Evolutionary conservation across 2,113 vertebrate genomes (phyloP), one percentile per base, ranked within the genome.

Genomic region (Hippotragus niger): DNA sequence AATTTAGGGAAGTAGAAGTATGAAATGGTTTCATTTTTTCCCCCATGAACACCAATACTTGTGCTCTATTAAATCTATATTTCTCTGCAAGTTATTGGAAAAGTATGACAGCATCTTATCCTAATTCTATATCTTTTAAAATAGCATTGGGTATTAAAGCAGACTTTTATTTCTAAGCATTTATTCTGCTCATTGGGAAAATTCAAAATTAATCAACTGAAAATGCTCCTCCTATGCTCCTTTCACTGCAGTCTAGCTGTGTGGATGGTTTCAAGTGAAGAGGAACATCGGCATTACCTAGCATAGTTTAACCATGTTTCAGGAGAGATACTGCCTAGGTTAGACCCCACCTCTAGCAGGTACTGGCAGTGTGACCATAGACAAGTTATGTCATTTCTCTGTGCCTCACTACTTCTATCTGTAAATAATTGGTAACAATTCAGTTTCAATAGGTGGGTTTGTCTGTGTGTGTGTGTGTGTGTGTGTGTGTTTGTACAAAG

Each of bases 151-250:
- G 36, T 84, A 40, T 90, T 90, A 58, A 95, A 90, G 55, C 9
- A 83, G 8, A 53, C 33, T 95, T 96, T 78, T 93, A 80, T 36
- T 62, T 80, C 52, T 74, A 90, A 85, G 43, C 29, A 60, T 91
- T 80, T 58, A 43, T 76, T 95, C 43, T 94, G 6, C 33, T 85
- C 2, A 25, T 53, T 96, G 29, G 36, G 67, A 93, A 86, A 92
- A 36, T 40, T n/a, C 23, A 74, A 9, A 55, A 4, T 92, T 11
- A 47, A 27, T 58, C 6, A 80, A 67, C 40, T 85, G 14, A 60
- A 33, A 85, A 55, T 9, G 7, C 52, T 29, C 15, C 13, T 45
- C 5, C 31, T 71, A 3, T 31, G 6, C 33, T 74, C 0, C 2
- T 1, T 76, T 31, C 17, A 21, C 2, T 88, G 7, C 2, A 14